Evolutionary conservation across 1,140 invertebrate genomes (phyloP).

Genomic region (Globodera rostochiensis): DNA sequence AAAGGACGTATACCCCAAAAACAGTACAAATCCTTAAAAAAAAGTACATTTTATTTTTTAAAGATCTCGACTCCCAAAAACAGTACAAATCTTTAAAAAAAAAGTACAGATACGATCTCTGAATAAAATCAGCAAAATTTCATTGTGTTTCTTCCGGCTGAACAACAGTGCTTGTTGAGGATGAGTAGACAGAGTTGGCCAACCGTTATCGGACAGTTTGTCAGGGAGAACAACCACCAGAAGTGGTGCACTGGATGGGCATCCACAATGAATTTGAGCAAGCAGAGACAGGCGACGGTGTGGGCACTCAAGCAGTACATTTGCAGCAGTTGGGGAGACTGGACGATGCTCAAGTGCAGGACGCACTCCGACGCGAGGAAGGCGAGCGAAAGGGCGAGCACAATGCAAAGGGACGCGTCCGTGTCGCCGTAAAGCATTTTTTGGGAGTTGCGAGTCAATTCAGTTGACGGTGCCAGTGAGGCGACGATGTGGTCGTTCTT

Average conservation of each 20-base stretch:
- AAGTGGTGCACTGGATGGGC: not conserved
- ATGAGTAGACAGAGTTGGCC: not conserved
- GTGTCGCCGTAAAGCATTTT: not conserved
- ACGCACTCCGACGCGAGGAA: not conserved
- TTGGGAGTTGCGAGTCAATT: not conserved
- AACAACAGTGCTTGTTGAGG: not conserved
- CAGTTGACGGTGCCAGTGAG: not conserved
- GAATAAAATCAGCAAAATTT: too few relatives aligned
- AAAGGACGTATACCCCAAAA: too few relatives aligned
- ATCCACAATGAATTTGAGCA: not conserved
- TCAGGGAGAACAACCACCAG: not conserved
- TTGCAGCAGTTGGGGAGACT: not conserved
- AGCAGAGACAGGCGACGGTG: not conserved
- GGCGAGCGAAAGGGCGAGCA: not conserved
- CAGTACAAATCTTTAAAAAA: too few relatives aligned
- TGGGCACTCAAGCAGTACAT: not conserved
- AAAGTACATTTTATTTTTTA: too few relatives aligned
- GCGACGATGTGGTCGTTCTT: not conserved
- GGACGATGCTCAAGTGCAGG: not conserved
- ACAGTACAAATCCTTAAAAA: too few relatives aligned
- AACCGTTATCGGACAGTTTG: not conserved
- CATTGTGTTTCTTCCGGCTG: too few relatives aligned
- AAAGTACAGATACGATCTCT: too few relatives aligned
- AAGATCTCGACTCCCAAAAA: too few relatives aligned
- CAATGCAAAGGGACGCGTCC: not conserved